These are phyloP conservation scores for Argyrosomus japonicus DNA, from an alignment of 2,113 vertebrate genomes.

Conservation along the genomic window DNA sequence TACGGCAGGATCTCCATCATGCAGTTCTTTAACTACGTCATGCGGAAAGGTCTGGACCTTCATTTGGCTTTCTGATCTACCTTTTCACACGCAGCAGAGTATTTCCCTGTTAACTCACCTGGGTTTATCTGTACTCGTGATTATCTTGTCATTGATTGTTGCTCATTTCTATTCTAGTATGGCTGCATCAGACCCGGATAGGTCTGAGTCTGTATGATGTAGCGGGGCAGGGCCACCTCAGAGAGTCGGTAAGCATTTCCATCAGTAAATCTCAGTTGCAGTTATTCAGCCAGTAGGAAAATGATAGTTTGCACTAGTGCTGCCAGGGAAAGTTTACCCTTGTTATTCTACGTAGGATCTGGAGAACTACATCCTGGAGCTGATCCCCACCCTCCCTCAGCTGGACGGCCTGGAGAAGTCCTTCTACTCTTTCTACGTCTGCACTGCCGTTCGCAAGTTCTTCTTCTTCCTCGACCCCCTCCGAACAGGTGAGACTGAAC, in stretches of 20 bases:
- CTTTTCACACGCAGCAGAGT: background rate
- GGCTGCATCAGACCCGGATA: slow-evolving; percentile 98
- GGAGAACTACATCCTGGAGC: slow-evolving; percentile 98
- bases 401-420: slow-evolving; percentile 98
- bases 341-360: slow-evolving; percentile 87
- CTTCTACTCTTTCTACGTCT: slow-evolving; percentile 99
- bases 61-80: background rate
- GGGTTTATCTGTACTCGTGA: background rate
- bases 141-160: background rate
- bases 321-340: background rate
- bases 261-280: background rate
- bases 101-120: background rate
- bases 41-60: slow-evolving; percentile 92
- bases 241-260: slow-evolving; percentile 91
- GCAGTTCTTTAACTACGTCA: slow-evolving; percentile 99
- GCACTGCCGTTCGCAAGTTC: slow-evolving; percentile 97
- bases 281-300: background rate
- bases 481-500: slow-evolving; percentile 88
- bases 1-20: slow-evolving; percentile 98
- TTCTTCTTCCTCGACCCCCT: slow-evolving; percentile 99
- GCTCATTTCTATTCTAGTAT: slow-evolving; percentile 79
- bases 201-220: slow-evolving; percentile 98
- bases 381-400: slow-evolving; percentile 97
- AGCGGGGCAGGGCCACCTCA: slow-evolving; percentile 96
- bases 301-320: background rate